Base-by-base conservation (phyloP, 2,888 invertebrate genomes). In the Watsonalla binaria region DNA sequence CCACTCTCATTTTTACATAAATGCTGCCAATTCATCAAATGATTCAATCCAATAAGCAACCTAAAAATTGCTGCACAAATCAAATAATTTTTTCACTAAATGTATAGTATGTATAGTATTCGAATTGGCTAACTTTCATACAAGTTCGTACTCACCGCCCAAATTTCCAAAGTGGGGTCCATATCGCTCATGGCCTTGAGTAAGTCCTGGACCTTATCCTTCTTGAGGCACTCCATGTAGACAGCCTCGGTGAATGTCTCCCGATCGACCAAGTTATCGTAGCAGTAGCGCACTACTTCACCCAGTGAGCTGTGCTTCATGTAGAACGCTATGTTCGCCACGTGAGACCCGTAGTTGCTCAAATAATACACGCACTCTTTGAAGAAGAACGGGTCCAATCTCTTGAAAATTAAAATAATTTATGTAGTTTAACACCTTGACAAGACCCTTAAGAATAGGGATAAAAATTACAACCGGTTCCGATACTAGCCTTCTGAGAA, bases 321-420 rank as follows among this genome's bases (percentile, higher is more conserved):
- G 63, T 94, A 94, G 76, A 97, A 97, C 56, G 93, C 93, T 52
- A 97, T 91, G 53, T 96, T 92, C 8, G 94, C 94, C 0, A 92
- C 86, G 70, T 94, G 94, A 5, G 94, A 95, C 0, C 97, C 97
- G 71, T 97, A 98, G 56, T 93, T 94, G 5, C 92, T 91, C 5
- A 98, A 86, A 80, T 98, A 98, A 78, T 94, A 96, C 2, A 96
- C 80, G 67, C 96, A 96, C 83, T 98, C 97, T 57, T 94, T 93
- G 67, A 94, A 94, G 62, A 93, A 92, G 61, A 92, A 90, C 0
- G 92, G 91, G 56, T 93, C 92, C 0, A 93, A 72, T 63, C 80
- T 81, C 62, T 84, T 86, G 13, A 71, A 70, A 24, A 24, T 24
- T 24, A 2, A 24, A 24, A 24, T 24, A 2, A 24, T 24, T 24